Evolutionary conservation across 2,113 vertebrate species (phyloP), one percentile per base, ranked within the genome.

Genomic region (Electrona antarctica): DNA sequence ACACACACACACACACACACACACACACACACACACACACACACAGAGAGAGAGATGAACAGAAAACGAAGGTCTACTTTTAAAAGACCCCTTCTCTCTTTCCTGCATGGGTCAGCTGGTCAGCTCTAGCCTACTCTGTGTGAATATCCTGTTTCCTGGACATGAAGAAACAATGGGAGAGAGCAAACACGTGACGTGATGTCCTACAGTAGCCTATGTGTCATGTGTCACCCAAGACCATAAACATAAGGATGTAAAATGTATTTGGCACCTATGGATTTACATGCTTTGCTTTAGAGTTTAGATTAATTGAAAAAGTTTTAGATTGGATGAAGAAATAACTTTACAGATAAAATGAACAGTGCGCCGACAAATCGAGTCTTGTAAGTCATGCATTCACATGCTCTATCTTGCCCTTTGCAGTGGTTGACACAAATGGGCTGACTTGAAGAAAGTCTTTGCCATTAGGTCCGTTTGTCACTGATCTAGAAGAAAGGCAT

Each of bases 121-220:
- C n/a, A 2, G 64, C 73, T 69, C 45, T 21, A 21, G 21, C 21
- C 21, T 73, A 52, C 73, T 61, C 68, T 70, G 60, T 78, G 76
- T 81, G 87, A 88, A 87, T 78, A 85, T 90, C 90, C 88, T 89
- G 90, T 88, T 91, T 88, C 84, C 89, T 85, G 87, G 64, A 73
- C 79, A 52, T 48, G 83, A 80, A 82, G 79, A 84, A 86, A 91
- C 89, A 89, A 89, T 87, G 66, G 85, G 47, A 29, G 60, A 55
- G 51, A 29, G 64, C 28, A 11, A 10, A 59, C 74, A 69, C 73
- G 79, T 80, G 83, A 69, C 73, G 79, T 80, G 83, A 86, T 80
- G 82, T 89, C 90, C 90, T 88, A 81, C 80, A 41, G 33, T 41
- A 41, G 33, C 33, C 33, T 41, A 48, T 50, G 62, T 65, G 64